These are phyloP conservation scores for Etia nguti DNA, from an alignment of 2,113 vertebrate genomes.

Conservation along the genomic window DNA sequence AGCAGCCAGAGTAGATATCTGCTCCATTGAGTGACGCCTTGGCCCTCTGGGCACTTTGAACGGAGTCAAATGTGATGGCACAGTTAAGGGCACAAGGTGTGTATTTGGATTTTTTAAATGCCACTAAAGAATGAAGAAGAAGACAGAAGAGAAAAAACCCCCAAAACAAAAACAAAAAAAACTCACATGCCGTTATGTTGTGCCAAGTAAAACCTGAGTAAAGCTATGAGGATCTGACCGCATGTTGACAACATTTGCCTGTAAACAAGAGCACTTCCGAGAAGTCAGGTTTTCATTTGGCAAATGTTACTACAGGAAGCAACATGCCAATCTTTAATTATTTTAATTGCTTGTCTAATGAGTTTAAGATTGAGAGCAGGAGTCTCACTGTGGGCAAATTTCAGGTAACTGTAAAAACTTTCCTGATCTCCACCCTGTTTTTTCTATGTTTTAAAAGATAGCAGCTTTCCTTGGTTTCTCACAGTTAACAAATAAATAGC, in stretches of 20 bases:
- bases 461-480: background rate
- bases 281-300: background rate
- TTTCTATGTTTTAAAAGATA: background rate
- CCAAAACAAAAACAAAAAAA: background rate
- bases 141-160: background rate
- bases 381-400: background rate
- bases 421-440: background rate
- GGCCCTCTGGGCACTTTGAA: conserved; percentile 93
- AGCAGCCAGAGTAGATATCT: conserved; percentile 95
- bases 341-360: too few species aligned
- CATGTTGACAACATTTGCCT: too few species aligned
- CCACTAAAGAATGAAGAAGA: background rate
- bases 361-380: background rate
- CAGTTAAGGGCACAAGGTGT: conserved; percentile 70
- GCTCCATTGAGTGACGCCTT: conserved; percentile 94
- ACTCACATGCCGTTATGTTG: background rate
- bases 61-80: conserved; percentile 83
- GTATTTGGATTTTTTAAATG: background rate
- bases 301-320: background rate
- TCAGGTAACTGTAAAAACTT: fast-evolving
- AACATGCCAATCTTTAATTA: background rate
- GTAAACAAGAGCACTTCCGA: background rate
- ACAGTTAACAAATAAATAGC: background rate
- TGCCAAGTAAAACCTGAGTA: background rate
- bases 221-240: background rate